Evolutionary conservation across 2,797 vertebrate species (phyloP), one percentile per base, ranked within the genome.

Genomic region (Diplodus puntazzo): DNA sequence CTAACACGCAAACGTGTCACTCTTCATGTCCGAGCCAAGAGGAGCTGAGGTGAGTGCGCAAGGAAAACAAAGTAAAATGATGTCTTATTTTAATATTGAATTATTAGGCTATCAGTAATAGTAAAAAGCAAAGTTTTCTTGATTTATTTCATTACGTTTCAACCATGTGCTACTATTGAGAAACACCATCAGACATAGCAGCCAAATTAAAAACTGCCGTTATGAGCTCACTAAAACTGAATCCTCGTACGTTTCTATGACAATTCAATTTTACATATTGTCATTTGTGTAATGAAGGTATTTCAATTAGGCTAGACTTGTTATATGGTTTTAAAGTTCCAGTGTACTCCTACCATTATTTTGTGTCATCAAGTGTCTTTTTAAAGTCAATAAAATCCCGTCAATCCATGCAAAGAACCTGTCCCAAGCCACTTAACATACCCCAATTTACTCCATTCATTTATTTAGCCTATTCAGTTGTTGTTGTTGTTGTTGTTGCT

Each of bases 41-140:
- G 30, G 16, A 71, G n/a, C 27, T 21, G 4, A 70, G 73, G 81
- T 78, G 54, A 57, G 76, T 0, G 18, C 11, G 21, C 18, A 8
- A 2, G 17, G 8, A 2, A 39, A 23, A 21, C 42, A n/a, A 9
- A 5, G 39, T 39, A 1, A 11, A 27, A n/a, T 12, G 17, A 52
- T 21, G 10, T 18, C n/a, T 14, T 58, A n/a, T 20, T 25, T 55
- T 18, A 18, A 52, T 18, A 30, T 43, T 16, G 1, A 3, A n/a
- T 13, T 10, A 52, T 54, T 48, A 3, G 43, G 10, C 39, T 23
- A 13, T 34, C 9, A 11, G 11, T 12, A 11, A 14, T 7, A 20
- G 9, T 34, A 5, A 46, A 61, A 62, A 13, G n/a, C 39, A 20
- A 1, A 45, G 20, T 34, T 21, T 18, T 14, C 2, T 55, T 23